Evolutionary conservation across 2,113 vertebrate genomes (phyloP).

Genomic region (Parus major): DNA sequence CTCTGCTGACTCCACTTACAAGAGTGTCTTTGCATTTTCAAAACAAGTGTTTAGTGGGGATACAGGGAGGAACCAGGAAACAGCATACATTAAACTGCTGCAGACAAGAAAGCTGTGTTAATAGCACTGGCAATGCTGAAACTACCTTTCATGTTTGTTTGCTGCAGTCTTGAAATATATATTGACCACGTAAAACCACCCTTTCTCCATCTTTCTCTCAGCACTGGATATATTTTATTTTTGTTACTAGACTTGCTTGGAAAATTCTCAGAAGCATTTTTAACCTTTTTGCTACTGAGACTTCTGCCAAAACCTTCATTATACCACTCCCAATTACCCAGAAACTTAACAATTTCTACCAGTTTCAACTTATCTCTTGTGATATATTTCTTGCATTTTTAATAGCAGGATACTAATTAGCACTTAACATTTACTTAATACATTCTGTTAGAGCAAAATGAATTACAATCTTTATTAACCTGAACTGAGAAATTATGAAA

Average conservation of each 20-base stretch:
- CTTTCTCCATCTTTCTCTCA: slow-evolving; percentile 5
- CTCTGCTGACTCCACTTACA: neutral
- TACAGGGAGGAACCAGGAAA: neutral
- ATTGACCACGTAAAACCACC: slow-evolving; percentile 1
- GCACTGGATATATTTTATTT: neutral
- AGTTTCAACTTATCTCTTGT: neutral
- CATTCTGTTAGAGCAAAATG: slow-evolving; percentile 3
- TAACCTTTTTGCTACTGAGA: neutral
- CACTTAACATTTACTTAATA: slow-evolving; percentile 52
- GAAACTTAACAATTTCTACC: slow-evolving; percentile 10
- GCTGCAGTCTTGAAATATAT: slow-evolving; percentile 10
- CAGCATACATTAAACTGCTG: neutral
- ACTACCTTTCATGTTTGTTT: neutral
- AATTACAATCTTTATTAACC: slow-evolving; percentile 43
- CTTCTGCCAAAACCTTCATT: neutral
- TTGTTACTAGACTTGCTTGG: neutral
- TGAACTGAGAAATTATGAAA: slow-evolving; percentile 21
- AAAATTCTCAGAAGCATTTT: slow-evolving; percentile 47
- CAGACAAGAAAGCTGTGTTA: neutral
- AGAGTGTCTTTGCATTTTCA: neutral
- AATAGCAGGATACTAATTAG: slow-evolving; percentile 58
- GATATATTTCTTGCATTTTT: neutral
- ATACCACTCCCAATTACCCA: neutral
- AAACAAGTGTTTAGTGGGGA: neutral
- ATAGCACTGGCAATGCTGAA: neutral